Evolutionary conservation across 1,140 invertebrate species (phyloP).

Genomic region (Subanguina moxae): DNA sequence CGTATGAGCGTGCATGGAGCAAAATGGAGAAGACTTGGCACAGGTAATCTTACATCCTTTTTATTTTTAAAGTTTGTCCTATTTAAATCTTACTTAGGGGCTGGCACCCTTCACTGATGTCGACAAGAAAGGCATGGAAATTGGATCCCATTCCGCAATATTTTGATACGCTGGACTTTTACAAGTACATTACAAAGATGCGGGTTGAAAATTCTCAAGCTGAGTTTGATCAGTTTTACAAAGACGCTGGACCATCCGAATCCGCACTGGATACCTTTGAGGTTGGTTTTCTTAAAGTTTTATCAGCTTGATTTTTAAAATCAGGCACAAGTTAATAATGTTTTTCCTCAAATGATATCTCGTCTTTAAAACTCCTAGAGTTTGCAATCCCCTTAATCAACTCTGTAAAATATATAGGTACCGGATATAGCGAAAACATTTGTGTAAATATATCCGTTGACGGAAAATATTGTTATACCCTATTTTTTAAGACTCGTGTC

Average conservation of each 20-base stretch:
- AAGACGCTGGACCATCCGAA: constrained; percentile 40
- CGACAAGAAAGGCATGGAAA: constrained; percentile 49
- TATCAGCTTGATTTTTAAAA: no score
- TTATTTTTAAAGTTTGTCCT: constrained; percentile 5
- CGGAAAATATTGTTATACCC: not conserved
- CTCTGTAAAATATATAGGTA: no score
- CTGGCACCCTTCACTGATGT: constrained; percentile 42
- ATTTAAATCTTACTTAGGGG: constrained; percentile 33
- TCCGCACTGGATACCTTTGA: no score
- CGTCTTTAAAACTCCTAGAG: no score
- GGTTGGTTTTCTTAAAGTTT: no score
- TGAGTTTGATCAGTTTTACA: constrained; percentile 39
- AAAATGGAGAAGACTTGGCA: constrained; percentile 52
- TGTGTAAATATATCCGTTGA: no score
- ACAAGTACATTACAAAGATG: constrained; percentile 58
- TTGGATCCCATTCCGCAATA: constrained; percentile 43
- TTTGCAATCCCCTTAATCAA: no score
- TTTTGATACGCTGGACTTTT: constrained; percentile 54
- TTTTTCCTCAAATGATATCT: no score
- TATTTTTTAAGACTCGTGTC: constrained; percentile 3
- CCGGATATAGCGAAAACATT: no score
- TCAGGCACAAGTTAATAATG: no score
- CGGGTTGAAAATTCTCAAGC: constrained; percentile 25
- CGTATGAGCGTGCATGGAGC: constrained; percentile 54
- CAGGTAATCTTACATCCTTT: constrained; percentile 27